These are phyloP conservation scores for Halocynthia aurantium DNA, from an alignment of 23 tunicate genomes.

Conservation along the genomic window DNA sequence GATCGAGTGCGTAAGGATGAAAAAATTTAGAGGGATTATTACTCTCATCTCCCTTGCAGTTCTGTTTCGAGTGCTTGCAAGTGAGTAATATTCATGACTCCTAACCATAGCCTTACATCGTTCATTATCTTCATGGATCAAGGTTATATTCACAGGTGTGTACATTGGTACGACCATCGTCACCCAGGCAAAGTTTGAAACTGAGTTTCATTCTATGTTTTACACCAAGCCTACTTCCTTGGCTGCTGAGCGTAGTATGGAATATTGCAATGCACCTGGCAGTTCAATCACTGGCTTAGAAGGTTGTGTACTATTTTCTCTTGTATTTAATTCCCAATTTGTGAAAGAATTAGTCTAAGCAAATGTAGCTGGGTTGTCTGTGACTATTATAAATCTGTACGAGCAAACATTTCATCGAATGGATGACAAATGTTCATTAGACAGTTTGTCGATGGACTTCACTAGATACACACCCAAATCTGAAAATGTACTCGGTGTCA, in stretches of 20 bases:
- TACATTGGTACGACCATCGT: neutral
- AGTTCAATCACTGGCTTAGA: neutral
- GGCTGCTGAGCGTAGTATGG: neutral
- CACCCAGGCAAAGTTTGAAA: neutral
- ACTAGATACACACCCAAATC: neutral
- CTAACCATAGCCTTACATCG: neutral
- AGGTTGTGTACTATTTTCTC: neutral
- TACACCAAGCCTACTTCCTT: neutral
- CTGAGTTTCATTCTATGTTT: neutral
- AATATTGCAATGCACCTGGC: conserved; percentile 4
- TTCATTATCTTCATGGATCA: too few species aligned
- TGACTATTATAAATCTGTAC: neutral
- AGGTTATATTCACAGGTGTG: too few species aligned
- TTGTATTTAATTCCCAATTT: too few species aligned
- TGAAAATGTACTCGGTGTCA: too few species aligned
- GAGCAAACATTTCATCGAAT: neutral
- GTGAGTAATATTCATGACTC: neutral
- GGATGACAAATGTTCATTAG: too few species aligned
- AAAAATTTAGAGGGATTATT: neutral
- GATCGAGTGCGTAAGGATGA: neutral
- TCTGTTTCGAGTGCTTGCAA: neutral
- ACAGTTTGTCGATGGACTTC: neutral
- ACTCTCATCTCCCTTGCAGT: conserved; percentile 14
- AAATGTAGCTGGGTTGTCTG: neutral
- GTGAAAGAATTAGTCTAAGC: too few species aligned